A percentile compares a stretch with the other conserved stretches of the same genome.
Evolutionary conservation across 92 coral and sea anemone genomes (phyloP).

Genomic region (Virgularia gustaviana): DNA sequence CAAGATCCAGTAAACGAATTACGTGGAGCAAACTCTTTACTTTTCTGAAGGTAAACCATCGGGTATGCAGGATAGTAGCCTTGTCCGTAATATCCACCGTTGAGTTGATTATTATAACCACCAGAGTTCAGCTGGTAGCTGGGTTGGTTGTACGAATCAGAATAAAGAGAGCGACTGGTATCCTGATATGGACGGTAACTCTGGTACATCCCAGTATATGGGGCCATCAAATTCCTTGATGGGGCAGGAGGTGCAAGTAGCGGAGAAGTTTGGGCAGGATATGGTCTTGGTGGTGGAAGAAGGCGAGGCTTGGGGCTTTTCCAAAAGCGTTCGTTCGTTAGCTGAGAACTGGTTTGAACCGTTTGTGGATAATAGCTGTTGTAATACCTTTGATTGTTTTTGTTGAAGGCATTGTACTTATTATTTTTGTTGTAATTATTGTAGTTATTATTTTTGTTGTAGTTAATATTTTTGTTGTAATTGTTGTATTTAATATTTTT

Average conservation of each 20-base stretch:
- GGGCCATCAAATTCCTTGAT: neutral
- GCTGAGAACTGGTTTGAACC: neutral
- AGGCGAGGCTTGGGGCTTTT: neutral
- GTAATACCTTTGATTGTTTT: conserved; percentile 27
- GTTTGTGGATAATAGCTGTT: conserved; percentile 8
- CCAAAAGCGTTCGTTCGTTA: too few species aligned
- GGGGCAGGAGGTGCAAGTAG: neutral
- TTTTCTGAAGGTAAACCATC: neutral
- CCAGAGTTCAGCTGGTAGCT: too few species aligned
- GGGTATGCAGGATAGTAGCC: neutral
- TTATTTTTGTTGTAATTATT: neutral
- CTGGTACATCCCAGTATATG: too few species aligned
- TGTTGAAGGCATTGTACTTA: neutral
- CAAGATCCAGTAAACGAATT: conserved; percentile 44
- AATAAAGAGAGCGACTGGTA: too few species aligned
- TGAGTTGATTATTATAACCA: neutral
- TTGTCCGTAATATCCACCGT: neutral
- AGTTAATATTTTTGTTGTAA: neutral
- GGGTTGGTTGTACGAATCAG: too few species aligned
- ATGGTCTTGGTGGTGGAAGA: neutral
- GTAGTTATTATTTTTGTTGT: conserved; percentile 1
- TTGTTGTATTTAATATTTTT: neutral
- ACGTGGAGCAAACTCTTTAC: conserved; percentile 8
- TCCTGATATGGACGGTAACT: too few species aligned
- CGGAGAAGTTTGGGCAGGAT: neutral